Conservation (phyloP, 2,888 invertebrate species). For the Tenodera sinensis region DNA sequence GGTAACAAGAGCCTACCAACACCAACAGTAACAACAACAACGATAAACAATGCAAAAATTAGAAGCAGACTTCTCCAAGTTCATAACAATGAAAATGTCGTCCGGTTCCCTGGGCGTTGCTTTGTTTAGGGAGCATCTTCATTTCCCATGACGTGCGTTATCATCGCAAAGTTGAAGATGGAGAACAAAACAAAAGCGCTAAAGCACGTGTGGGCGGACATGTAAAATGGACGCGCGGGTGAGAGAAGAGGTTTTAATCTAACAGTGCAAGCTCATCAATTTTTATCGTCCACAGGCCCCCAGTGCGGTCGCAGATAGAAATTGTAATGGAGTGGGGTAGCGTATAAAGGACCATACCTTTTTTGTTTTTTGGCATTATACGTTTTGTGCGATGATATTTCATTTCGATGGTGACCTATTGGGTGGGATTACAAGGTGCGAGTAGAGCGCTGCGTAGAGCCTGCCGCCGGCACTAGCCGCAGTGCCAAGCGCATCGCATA, state of each 20-base stretch:
- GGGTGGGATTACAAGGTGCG: not conserved
- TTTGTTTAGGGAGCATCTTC: not conserved
- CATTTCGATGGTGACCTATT: not conserved
- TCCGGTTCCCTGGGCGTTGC: not conserved
- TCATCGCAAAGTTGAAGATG: not conserved
- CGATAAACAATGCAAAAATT: not conserved
- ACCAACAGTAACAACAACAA: not conserved
- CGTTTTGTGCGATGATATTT: not conserved
- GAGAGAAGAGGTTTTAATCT: slow-evolving; percentile 10
- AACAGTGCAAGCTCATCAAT: slow-evolving; percentile 8
- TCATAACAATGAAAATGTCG: not conserved
- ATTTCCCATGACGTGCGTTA: not conserved
- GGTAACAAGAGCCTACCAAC: not conserved
- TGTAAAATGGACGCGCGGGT: not conserved
- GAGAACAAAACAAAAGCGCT: not conserved
- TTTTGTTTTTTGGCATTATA: not conserved
- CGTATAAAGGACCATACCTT: not conserved
- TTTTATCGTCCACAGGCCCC: not conserved
- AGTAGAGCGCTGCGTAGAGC: not conserved
- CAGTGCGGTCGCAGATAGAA: not conserved
- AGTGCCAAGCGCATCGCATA: not conserved
- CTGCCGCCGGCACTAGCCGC: not conserved
- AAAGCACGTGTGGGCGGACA: not conserved
- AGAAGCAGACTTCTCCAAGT: not conserved
- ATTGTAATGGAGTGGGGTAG: not conserved